Evolutionary conservation across 37 sponge, comb jelly and placozoan species (phyloP), one percentile per base, ranked within the genome.

Genomic region (Beroe forskalii): DNA sequence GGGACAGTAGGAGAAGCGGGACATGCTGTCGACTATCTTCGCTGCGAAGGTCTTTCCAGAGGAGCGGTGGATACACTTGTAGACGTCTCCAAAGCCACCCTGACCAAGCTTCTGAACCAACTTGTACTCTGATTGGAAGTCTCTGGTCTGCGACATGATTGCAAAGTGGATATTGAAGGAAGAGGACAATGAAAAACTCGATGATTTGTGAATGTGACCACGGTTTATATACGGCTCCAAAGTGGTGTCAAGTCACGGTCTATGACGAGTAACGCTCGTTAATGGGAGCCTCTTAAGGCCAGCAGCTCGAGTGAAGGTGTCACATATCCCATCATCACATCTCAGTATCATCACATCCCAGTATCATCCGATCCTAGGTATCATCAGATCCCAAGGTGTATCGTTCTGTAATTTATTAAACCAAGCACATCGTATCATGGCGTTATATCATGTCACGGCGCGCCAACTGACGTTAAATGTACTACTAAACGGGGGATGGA

Each of bases 61-160:
- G 28, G 86, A 42, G 48, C 86, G 76, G 76, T 80, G 37, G 28
- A 33, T 22, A 24, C 28, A 32, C 27, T 80, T 80, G 86, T 80
- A 80, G 86, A 80, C 86, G 27, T 4, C 8, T 1, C 86, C 43
- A 25, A 80, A 42, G 1, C 86, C 86, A 12, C 86, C 48, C 40
- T 80, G 38, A 4, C 86, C 86, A 1, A 80, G 86, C 3, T 37
- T 27, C 72, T 36, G 36, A 19, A 69, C 72, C 72, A 64, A 30
- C 32, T 69, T 69, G 72, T 69, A 35, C 38, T 69, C 55, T 48
- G 55, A 48, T 12, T 48, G 12, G 12, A 48, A 48, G 55, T 48
- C 55, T 48, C 55, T 48, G 55, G 12, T 48, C 6, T 6, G 55
- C 12, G 6, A 6, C 55, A 48, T 48, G 55, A 17, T 48, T 6